Evolutionary conservation across 1,140 invertebrate species (phyloP).

Genomic region (Drosophila lacertosa): DNA sequence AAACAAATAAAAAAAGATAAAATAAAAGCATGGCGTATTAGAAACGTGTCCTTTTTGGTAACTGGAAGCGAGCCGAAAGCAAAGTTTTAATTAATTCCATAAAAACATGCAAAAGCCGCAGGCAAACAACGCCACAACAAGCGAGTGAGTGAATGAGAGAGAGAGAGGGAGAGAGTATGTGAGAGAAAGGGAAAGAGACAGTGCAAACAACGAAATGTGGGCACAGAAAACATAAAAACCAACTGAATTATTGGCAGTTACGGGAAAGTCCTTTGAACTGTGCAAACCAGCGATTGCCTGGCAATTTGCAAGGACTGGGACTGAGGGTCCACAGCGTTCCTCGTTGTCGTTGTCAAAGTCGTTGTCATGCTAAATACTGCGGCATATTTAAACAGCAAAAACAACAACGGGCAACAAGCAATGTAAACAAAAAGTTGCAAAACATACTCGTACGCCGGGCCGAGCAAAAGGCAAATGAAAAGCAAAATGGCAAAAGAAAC

Average conservation of each 20-base stretch:
- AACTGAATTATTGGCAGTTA: conserved; percentile 73
- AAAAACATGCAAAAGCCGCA: conserved; percentile 75
- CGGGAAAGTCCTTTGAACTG: conserved; percentile 64
- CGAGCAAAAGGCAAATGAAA: conserved; percentile 37
- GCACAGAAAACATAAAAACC: conserved; percentile 47
- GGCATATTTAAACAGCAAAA: conserved; percentile 72
- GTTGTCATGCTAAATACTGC: conserved; percentile 80
- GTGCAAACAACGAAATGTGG: conserved; percentile 45
- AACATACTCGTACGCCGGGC: conserved; percentile 30
- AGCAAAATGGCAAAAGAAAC: conserved; percentile 6
- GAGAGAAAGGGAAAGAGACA: conserved; percentile 15
- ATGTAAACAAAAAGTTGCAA: conserved; percentile 60
- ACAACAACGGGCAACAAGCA: conserved; percentile 42
- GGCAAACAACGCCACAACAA: conserved; percentile 63
- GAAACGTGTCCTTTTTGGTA: conserved; percentile 20
- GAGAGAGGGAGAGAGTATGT: conserved; percentile 8
- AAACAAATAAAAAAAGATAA: too few species aligned
- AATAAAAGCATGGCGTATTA: conserved; percentile 43
- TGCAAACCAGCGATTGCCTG: conserved; percentile 24
- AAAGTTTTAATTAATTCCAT: conserved; percentile 81
- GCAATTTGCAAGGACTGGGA: conserved; percentile 3
- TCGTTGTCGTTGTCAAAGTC: conserved; percentile 59
- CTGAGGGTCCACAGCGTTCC: conserved; percentile 19
- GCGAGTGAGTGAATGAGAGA: conserved; percentile 26
- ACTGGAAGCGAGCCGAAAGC: conserved; percentile 52